These are phyloP conservation scores for Scaptomyza cyrtandrae DNA, from an alignment of 2,888 invertebrate genomes.

Conservation along the genomic window DNA sequence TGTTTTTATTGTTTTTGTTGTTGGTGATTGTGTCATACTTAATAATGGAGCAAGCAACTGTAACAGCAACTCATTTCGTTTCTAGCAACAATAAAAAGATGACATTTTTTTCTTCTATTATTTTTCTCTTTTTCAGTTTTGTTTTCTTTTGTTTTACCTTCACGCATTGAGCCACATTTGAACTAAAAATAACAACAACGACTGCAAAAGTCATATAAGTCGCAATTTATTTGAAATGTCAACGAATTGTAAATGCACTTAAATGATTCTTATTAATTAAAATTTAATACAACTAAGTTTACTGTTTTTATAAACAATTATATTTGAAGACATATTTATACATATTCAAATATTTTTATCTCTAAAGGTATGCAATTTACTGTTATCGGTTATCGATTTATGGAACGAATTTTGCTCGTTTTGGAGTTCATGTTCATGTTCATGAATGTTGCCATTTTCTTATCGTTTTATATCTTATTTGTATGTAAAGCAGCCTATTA, in stretches of 20 bases:
- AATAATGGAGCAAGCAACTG: constrained; percentile 60
- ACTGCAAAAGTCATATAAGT: neutral
- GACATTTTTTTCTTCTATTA: constrained; percentile 47
- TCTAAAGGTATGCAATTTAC: neutral
- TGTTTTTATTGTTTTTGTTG: constrained; percentile 18
- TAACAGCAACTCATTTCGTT: constrained; percentile 52
- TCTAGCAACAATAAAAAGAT: constrained; percentile 46
- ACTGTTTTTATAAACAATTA: too few relatives aligned
- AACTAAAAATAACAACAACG: constrained; percentile 3
- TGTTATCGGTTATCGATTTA: neutral
- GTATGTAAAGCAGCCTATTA: too few relatives aligned
- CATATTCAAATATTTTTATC: too few relatives aligned
- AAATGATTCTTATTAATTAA: neutral
- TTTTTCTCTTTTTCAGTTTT: constrained; percentile 1
- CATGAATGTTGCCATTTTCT: too few relatives aligned
- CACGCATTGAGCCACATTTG: constrained; percentile 9
- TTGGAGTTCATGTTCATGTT: too few relatives aligned
- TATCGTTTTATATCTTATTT: too few relatives aligned
- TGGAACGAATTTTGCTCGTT: too few relatives aligned
- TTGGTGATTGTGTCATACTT: constrained; percentile 56
- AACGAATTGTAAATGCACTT: neutral
- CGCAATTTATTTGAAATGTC: neutral
- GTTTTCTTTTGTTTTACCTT: constrained; percentile 25
- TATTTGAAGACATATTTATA: too few relatives aligned
- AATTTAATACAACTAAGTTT: too few relatives aligned